Conservation (phyloP, 2,888 invertebrate species). For the Metopia argyrocephala region DNA sequence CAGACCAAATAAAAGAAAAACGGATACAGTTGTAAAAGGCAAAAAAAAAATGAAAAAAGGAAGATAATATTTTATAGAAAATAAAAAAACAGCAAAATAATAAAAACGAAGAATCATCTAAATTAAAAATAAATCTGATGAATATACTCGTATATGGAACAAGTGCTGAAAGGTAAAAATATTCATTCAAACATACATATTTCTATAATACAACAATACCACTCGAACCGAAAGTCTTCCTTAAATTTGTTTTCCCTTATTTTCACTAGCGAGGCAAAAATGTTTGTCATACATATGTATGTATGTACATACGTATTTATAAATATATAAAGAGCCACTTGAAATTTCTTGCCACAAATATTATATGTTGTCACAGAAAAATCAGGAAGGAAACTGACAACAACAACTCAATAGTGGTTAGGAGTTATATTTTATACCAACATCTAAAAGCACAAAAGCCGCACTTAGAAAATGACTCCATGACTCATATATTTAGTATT, state of each 20-base stretch:
- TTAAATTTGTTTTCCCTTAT: background rate
- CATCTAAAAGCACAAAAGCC: conserved; percentile 10
- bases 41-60: no score
- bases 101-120: background rate
- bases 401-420: conserved; percentile 30
- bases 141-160: conserved; percentile 25
- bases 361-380: background rate
- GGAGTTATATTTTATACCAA: background rate
- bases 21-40: conserved; percentile 13
- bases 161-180: conserved; percentile 50
- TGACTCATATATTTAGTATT: no score
- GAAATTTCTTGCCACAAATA: conserved; percentile 54
- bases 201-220: conserved; percentile 3
- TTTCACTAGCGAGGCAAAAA: no score
- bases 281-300: no score
- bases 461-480: no score
- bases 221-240: conserved; percentile 28
- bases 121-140: conserved; percentile 4
- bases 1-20: conserved; percentile 30
- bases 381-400: conserved; percentile 52
- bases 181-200: conserved; percentile 20
- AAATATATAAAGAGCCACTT: conserved; percentile 56
- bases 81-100: background rate
- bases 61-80: conserved; percentile 20
- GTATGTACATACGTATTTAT: no score